A percentile compares a stretch with the other conserved stretches of the same genome.
These are phyloP conservation scores for Uropsilus gracilis DNA, from an alignment of 2,113 vertebrate genomes.

Conservation along the genomic window DNA sequence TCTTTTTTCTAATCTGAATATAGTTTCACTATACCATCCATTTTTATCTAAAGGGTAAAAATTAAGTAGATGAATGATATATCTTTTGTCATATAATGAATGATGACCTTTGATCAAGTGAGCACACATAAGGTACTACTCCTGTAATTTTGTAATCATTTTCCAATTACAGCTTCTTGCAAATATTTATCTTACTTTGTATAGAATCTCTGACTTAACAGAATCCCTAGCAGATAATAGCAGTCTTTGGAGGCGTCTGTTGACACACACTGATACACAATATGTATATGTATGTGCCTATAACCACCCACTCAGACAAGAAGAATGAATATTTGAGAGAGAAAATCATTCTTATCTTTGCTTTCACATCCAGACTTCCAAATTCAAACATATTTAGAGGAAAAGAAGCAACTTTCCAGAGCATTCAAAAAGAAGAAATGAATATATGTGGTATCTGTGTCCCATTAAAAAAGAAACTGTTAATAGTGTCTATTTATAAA, in stretches of 20 bases:
- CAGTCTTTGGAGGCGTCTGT: constrained; percentile 78
- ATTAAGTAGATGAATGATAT: constrained; percentile 68
- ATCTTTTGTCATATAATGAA: constrained; percentile 63
- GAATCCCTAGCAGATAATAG: constrained; percentile 76
- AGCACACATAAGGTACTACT: constrained; percentile 65
- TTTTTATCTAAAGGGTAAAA: constrained; percentile 52
- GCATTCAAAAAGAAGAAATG: not conserved
- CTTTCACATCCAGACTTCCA: constrained; percentile 56
- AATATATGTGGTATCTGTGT: not conserved
- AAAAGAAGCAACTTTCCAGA: constrained; percentile 44
- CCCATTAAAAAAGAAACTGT: not conserved
- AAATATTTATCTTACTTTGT: constrained; percentile 80
- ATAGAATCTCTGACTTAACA: constrained; percentile 78
- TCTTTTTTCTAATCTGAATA: not conserved
- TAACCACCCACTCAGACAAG: constrained; percentile 45
- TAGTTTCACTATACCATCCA: constrained; percentile 15
- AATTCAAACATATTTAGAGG: constrained; percentile 62
- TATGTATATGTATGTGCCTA: constrained; percentile 78
- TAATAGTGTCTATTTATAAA: constrained; percentile 64
- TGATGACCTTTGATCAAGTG: constrained; percentile 64
- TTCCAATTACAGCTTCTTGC: constrained; percentile 71
- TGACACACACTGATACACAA: constrained; percentile 74
- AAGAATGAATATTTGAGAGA: constrained; percentile 66
- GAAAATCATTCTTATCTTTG: constrained; percentile 66
- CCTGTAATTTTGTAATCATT: constrained; percentile 72